phyloP scores from a whole-genome alignment of 2,888 invertebrate genomes.

The Petrophora chlorosata region DNA sequence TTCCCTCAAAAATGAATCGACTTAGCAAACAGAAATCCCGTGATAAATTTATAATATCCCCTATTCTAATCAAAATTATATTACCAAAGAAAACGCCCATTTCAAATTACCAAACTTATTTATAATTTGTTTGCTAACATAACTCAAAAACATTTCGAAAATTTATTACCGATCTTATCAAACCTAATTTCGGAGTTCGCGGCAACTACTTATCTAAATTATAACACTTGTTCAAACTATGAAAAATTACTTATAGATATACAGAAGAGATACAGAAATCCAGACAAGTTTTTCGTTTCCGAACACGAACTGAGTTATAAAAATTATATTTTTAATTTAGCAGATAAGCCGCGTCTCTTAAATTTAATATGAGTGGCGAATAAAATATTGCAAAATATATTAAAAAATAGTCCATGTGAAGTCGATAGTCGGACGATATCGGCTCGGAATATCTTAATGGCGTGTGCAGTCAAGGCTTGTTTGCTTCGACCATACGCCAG shows the following conservation, averaged over 20 bases:
- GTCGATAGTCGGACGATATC: conserved; percentile 56
- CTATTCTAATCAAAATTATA: no score
- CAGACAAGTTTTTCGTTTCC: conserved; percentile 31
- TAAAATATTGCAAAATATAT: conserved; percentile 40
- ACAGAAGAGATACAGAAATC: conserved; percentile 38
- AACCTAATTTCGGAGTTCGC: conserved; percentile 28
- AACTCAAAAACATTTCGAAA: conserved; percentile 24
- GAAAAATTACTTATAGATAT: conserved; percentile 43
- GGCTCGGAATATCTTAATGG: conserved; percentile 67
- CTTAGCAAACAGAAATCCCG: no score
- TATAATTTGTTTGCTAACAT: conserved; percentile 24
- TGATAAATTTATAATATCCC: no score
- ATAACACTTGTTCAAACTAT: conserved; percentile 38
- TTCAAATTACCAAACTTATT: conserved; percentile 18
- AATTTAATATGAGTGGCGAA: conserved; percentile 39
- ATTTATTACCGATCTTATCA: conserved; percentile 35
- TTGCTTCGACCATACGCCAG: conserved; percentile 52
- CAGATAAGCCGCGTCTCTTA: conserved; percentile 29
- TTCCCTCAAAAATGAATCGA: no score
- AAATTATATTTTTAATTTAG: conserved; percentile 45
- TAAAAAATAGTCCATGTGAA: conserved; percentile 60
- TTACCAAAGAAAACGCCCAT: conserved; percentile 12
- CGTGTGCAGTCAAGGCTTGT: conserved; percentile 68
- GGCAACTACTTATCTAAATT: conserved; percentile 33
- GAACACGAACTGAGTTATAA: conserved; percentile 40